Base-by-base conservation (phyloP, 2,113 vertebrate genomes). In the Crotalus horridus region DNA sequence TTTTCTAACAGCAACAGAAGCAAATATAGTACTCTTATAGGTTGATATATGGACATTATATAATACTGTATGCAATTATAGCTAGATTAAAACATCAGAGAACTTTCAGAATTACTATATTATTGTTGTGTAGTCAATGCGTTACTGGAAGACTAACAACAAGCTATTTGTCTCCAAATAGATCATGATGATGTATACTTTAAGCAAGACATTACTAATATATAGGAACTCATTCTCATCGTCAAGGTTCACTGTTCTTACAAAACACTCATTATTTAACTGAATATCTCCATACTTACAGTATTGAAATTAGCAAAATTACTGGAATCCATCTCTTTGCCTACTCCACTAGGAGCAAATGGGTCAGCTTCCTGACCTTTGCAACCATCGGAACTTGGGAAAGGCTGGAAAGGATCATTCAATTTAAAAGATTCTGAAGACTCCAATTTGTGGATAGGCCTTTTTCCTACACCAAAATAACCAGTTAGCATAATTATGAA, bases 261-360 rank as follows among this genome's bases (percentile, higher is more conserved):
- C 55, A 58, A 81, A 51, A 51, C 46, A 85, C 11, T 90, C 17
- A 85, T 23, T 86, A 56, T 81, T 89, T n/a, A 85, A 56, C 17
- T 81, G 20, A 48, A 54, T 93, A 48, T 17, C 48, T 86, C 56
- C 92, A 56, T 98, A 99, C 99, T 99, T 99, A 99, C 99, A 99
- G 99, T 98, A 98, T 99, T 99, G 98, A 99, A 99, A 98, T 98
- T 98, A 98, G 98, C 98, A 98, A 99, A 99, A 97, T 98, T 98
- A 96, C 98, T 98, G 96, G 98, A 97, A 96, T 98, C 98, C 96
- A 98, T 96, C 97, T 98, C 98, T 96, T 98, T 99, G 98, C 96
- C 98, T 97, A 98, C 95, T 97, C 96, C 96, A 96, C 98, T 98
- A 95, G 98, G 98, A 96, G 98, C 97, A 97, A 99, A 99, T 96